phyloP scores from a whole-genome alignment of 2,113 vertebrate genomes.

The Zosterops borbonicus region DNA sequence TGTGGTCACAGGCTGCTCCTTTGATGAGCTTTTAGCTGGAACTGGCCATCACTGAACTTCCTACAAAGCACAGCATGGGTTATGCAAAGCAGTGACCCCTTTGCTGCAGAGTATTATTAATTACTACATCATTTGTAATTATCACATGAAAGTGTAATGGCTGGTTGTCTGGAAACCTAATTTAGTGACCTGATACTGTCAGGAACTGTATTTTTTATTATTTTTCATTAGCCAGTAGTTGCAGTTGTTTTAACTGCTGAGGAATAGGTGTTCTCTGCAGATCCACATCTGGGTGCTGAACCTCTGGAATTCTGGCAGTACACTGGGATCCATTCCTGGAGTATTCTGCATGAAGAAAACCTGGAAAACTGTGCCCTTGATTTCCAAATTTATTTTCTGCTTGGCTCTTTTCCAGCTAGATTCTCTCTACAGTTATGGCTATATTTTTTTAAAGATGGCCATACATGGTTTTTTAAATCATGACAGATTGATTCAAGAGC shows the following conservation, averaged over 20 bases:
- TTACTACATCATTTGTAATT: background rate
- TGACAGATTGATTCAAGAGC: background rate
- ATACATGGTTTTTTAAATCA: accelerated
- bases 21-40: background rate
- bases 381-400: background rate
- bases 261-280: background rate
- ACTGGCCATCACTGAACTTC: background rate
- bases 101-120: background rate
- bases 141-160: background rate
- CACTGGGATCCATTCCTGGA: background rate
- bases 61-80: background rate
- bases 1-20: background rate
- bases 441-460: background rate
- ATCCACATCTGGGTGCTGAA: background rate
- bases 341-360: background rate
- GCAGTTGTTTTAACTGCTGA: background rate
- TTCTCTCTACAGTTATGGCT: background rate
- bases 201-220: background rate
- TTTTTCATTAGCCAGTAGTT: background rate
- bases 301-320: background rate
- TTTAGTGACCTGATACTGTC: background rate
- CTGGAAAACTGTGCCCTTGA: background rate
- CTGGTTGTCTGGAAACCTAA: background rate
- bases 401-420: background rate
- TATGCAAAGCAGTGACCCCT: background rate